phyloP scores from a whole-genome alignment of 2,113 vertebrate species.

The Hemiprocne comata region DNA sequence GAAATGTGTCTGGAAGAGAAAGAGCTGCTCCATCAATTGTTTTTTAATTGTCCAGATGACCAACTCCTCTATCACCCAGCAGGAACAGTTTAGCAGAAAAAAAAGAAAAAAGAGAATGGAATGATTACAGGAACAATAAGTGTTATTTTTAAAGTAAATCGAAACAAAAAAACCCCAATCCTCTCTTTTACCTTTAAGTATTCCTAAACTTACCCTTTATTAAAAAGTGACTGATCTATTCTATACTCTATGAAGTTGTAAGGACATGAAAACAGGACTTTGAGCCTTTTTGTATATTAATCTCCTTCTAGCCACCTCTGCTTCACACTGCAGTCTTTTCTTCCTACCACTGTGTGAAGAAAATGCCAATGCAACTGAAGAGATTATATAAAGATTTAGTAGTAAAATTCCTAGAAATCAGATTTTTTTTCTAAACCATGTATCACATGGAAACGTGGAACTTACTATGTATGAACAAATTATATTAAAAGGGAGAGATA shows the following conservation, averaged over 20 bases:
- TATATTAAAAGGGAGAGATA: background rate
- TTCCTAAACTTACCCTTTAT: background rate
- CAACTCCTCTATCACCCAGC: background rate
- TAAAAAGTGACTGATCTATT: background rate
- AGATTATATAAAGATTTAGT: background rate
- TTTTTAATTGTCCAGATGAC: constrained; percentile 25
- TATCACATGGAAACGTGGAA: background rate
- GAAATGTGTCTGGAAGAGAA: background rate
- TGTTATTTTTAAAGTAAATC: background rate
- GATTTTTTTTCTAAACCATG: background rate
- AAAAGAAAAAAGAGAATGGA: background rate
- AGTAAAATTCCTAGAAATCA: background rate
- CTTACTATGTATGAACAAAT: background rate
- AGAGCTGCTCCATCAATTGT: background rate
- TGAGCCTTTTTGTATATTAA: background rate
- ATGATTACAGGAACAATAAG: background rate
- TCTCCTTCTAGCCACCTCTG: background rate
- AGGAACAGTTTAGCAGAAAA: background rate
- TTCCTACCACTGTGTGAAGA: background rate
- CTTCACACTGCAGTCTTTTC: background rate
- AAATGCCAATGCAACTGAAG: background rate
- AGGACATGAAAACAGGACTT: background rate
- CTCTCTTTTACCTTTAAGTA: background rate
- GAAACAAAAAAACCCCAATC: background rate
- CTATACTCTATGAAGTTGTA: background rate